Evolutionary conservation across 2,113 vertebrate species (phyloP).

Genomic region (Aramus guarauna): DNA sequence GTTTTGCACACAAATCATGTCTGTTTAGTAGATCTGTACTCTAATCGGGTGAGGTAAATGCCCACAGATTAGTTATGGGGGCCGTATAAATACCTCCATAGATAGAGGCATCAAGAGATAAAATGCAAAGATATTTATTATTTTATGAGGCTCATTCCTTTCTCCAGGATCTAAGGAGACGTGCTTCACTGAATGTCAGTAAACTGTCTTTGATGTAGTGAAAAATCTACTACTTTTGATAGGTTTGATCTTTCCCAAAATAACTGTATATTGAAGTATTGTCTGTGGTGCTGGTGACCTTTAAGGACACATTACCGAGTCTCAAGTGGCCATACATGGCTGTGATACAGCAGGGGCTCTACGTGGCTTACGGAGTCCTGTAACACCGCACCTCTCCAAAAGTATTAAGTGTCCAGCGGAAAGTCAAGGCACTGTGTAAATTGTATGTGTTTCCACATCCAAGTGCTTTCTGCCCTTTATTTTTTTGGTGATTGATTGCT

Average conservation of each 20-base stretch:
- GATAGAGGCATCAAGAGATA: conserved; percentile 28
- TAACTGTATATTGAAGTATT: neutral
- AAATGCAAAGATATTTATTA: conserved; percentile 33
- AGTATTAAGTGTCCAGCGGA: neutral
- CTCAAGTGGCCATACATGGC: conserved; percentile 10
- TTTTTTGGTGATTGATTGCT: neutral
- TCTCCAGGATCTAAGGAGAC: neutral
- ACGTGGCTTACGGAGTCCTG: neutral
- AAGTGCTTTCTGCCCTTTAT: neutral
- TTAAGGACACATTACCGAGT: neutral
- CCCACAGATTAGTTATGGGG: neutral
- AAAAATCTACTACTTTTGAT: neutral
- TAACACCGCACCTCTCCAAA: neutral
- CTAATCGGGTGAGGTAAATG: conserved; percentile 3
- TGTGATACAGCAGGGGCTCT: neutral
- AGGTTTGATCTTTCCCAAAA: neutral
- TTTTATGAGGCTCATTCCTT: conserved; percentile 39
- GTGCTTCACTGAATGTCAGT: neutral
- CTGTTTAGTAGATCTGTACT: neutral
- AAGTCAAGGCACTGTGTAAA: neutral
- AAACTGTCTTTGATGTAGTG: neutral
- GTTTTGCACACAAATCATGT: neutral
- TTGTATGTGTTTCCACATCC: fast-evolving
- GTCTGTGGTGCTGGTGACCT: neutral
- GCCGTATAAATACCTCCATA: conserved; percentile 40